phyloP scores from a whole-genome alignment of 1,140 invertebrate genomes.

The Trichonephila clavata region DNA sequence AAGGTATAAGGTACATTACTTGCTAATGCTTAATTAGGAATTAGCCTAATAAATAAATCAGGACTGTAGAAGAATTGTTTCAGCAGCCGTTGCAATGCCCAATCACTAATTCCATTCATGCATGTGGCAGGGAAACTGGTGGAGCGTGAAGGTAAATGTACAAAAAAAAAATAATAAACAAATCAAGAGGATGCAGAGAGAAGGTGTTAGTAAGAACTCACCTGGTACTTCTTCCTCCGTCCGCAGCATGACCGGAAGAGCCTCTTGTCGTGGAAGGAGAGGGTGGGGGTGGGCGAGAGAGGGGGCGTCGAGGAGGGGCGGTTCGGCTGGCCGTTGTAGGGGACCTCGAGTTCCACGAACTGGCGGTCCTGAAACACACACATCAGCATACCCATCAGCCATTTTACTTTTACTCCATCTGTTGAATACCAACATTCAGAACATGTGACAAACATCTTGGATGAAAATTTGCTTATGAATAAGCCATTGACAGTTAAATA shows the following conservation, averaged over 20 bases:
- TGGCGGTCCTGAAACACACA: constrained; percentile 90
- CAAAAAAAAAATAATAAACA: neutral
- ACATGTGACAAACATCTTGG: too few species aligned
- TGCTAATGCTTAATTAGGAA: too few species aligned
- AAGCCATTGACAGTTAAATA: too few species aligned
- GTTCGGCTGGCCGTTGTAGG: constrained; percentile 95
- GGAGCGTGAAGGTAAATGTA: neutral
- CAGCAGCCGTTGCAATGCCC: too few species aligned
- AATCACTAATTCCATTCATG: too few species aligned
- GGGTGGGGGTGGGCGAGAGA: constrained; percentile 90
- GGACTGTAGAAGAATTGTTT: too few species aligned
- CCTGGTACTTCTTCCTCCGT: constrained; percentile 76
- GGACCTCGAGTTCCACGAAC: constrained; percentile 97
- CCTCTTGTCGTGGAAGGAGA: constrained; percentile 77
- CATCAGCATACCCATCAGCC: neutral
- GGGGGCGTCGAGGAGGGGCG: constrained; percentile 87
- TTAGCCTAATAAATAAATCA: too few species aligned
- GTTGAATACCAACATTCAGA: neutral
- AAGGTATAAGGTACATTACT: too few species aligned
- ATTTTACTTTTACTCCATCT: neutral
- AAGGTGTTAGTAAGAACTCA: constrained; percentile 41
- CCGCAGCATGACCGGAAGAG: constrained; percentile 66
- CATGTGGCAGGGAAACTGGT: too few species aligned
- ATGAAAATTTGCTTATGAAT: too few species aligned
- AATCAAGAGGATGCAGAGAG: neutral